Evolutionary conservation across 1,140 invertebrate species (phyloP), one percentile per base, ranked within the genome.

Genomic region (Orius laevigatus): DNA sequence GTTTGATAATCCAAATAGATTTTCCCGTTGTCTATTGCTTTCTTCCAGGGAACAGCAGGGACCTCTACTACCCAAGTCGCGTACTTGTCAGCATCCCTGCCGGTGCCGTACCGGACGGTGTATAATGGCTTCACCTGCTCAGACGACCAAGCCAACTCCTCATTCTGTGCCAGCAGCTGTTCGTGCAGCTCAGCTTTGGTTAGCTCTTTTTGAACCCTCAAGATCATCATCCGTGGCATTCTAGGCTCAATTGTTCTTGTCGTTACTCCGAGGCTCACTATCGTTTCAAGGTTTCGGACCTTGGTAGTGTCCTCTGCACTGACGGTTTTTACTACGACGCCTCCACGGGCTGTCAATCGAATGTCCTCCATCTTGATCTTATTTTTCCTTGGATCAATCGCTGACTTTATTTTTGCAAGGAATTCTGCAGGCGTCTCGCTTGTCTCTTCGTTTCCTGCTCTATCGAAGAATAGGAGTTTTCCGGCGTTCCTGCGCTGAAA

Each of bases 51-150:
- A 11, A 11, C 3, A 3, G 12, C 10, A 19, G 14, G 10, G 5
- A 42, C 12, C 40, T 42, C 40, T 2, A 42, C 40, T 42, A 42
- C n/a, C 40, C 40, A 42, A 6, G 40, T 16, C 10, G 19, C 14
- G 18, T 15, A 19, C 4, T 16, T 11, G 4, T 14, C 40, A 15
- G 5, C 14, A 4, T 16, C 40, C 19, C 11, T 42, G 10, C 10
- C 18, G 5, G 14, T 12, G 3, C 40, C 40, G 11, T 42, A 42
- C 14, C 40, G n/a, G 40, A 42, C 11, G 5, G 40, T 42, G 14
- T 42, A 42, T 4, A 42, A 11, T 5, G 40, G 40, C 10, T 19
- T 42, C 14, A 42, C 40, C 4, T 42, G 10, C 16, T 42, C 40
- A 3, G 12, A 2, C 19, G 12, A 16, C 40, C 40, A 42, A 5